Base-by-base conservation (phyloP, 2,113 vertebrate genomes). In the Brachirus orientalis region DNA sequence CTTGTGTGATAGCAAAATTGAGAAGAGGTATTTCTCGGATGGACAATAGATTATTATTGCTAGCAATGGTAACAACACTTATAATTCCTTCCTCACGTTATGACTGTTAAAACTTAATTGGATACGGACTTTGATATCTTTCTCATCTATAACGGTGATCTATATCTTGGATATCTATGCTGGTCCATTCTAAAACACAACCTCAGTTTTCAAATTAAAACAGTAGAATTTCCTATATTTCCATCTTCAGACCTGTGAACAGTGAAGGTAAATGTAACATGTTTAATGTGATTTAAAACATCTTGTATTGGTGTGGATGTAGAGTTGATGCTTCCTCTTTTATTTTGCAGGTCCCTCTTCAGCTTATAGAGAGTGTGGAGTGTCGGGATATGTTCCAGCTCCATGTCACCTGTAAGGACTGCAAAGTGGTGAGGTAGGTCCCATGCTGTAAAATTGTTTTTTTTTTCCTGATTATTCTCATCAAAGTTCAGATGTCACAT, bases 351-450 rank as follows among this genome's bases (percentile, higher is more conserved):
- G 95, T 99, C 89, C 98, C 98, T 3, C 85, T 99, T 79, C 97
- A 97, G 92, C 94, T 99, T 46, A 96, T 99, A 33, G 98, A 99
- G 89, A 94, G 90, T 2, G 95, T 96, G 41, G 97, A 99, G 90
- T 98, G 96, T 84, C 92, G 97, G 10, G 98, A 99, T 66, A 98
- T 98, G 89, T 98, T 99, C 86, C 98, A 99, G 66, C 95, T 99
- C 66, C 96, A 97, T 55, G 92, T 99, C 89, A 98, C 96, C 70
- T 99, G 98, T 89, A 99, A 99, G 88, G 98, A 99, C 93, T 98
- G 97, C 90, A 98, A 99, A 90, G 94, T 99, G 44, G 94, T 98
- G 89, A 96, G 97, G 97, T 98, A 94, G 0, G 86, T 13, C 38
- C 38, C n/a, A 38, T 52, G 10, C 35, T 13, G 14, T 38, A 12